Evolutionary conservation across 2,888 invertebrate species (phyloP), one percentile per base, ranked within the genome.

Genomic region (Sturmia bella): DNA sequence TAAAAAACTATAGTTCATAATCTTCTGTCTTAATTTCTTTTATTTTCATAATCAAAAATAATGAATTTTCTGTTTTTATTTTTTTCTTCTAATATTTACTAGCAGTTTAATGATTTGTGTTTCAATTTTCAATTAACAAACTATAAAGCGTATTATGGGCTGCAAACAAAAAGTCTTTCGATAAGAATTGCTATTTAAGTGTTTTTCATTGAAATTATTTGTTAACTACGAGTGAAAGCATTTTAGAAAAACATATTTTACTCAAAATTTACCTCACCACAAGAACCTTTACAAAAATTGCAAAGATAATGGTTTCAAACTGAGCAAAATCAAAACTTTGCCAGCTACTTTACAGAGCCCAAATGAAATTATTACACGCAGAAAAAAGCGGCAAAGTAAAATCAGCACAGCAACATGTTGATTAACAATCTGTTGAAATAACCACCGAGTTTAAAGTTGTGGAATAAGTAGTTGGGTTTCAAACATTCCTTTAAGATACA

Each of bases 211-310:
- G n/a, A 32, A 52, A 21, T 45, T 54, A n/a, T n/a, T n/a, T 43
- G 7, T 11, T 15, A 50, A 50, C 24, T 19, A 39, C 41, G 27
- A 50, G 21, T 70, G 13, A 7, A 41, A 17, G 37, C 27, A 56
- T n/a, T n/a, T n/a, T n/a, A n/a, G 56, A 43, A 15, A 3, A 37
- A 64, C 21, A 54, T 45, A 11, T 74, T 64, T 54, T 56, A 15
- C 37, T 50, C n/a, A 43, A 50, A 70, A 75, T 80, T 59, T 59
- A 70, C 56, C 39, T 43, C 21, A 52, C 64, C 75, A 70, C 70
- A 75, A 57, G 43, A 70, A 57, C 39, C n/a, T 17, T 43, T 24
- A 48, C 17, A 24, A 59, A 59, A 59, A 74, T 69, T 21, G 32
- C 63, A 48, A 69, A 74, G n/a, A n/a, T 43, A 41, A 37, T 63